phyloP scores from a whole-genome alignment of 2,888 invertebrate species.

The Eristalinus sepulchralis region DNA sequence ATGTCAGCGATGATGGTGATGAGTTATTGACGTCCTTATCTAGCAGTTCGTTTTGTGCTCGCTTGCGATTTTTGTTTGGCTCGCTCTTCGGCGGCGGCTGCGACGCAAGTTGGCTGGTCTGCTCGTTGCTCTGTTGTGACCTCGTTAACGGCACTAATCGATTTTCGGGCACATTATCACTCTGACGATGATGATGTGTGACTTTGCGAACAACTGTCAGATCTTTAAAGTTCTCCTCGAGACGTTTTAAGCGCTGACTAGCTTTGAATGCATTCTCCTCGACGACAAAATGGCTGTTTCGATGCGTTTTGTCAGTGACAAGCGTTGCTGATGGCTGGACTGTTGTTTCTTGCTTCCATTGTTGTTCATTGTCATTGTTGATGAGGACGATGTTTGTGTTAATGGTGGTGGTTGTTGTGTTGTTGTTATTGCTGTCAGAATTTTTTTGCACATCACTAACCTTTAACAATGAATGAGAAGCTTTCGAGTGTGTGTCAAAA shows the following conservation, averaged over 20 bases:
- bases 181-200: slow-evolving; percentile 21
- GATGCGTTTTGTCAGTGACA: slow-evolving; percentile 72
- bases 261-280: slow-evolving; percentile 78
- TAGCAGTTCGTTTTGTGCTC: not conserved
- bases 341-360: slow-evolving; percentile 50
- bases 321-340: slow-evolving; percentile 73
- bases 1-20: slow-evolving; percentile 5
- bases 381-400: not conserved
- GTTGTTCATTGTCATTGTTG: slow-evolving; percentile 64
- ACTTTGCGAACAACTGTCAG: slow-evolving; percentile 70
- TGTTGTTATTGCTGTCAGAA: slow-evolving; percentile 74
- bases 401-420: slow-evolving; percentile 43
- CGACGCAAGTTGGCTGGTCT: slow-evolving; percentile 9
- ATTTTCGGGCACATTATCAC: slow-evolving; percentile 50
- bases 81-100: slow-evolving; percentile 19
- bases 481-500: slow-evolving; percentile 40
- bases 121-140: slow-evolving; percentile 2
- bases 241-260: slow-evolving; percentile 81
- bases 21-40: slow-evolving; percentile 41
- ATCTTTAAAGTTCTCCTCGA: slow-evolving; percentile 81
- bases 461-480: slow-evolving; percentile 70
- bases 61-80: not conserved
- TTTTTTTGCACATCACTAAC: slow-evolving; percentile 74
- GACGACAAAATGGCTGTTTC: slow-evolving; percentile 56
- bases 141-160: slow-evolving; percentile 50